These are phyloP conservation scores for Lytechinus variegatus DNA, from an alignment of 35 echinoderm and acorn worm genomes.

Conservation along the genomic window DNA sequence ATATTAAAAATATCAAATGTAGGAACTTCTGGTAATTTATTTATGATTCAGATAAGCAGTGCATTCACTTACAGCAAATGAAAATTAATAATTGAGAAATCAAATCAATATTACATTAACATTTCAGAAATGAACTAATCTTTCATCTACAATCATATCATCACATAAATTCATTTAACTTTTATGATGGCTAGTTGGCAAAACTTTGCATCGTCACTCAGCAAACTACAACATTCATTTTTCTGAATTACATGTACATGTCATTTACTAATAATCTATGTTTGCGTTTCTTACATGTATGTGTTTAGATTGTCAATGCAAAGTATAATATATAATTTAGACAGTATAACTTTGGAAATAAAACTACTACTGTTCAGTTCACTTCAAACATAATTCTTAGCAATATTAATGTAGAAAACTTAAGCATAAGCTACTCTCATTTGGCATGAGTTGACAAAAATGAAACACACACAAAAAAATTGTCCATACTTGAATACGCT, in stretches of 20 bases:
- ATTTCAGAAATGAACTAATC: neutral
- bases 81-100: no score
- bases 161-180: neutral
- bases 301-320: neutral
- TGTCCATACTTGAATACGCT: no score
- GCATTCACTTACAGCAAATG: no score
- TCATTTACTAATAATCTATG: neutral
- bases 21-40: no score
- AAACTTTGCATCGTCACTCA: no score
- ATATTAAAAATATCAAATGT: no score
- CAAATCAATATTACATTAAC: neutral
- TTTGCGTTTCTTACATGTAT: no score
- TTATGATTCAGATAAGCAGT: no score
- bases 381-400: neutral
- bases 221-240: no score
- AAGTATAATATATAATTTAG: neutral
- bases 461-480: no score
- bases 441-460: neutral
- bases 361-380: neutral
- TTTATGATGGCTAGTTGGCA: no score
- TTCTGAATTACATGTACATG: neutral
- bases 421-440: neutral
- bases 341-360: neutral
- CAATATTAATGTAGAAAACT: neutral
- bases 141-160: neutral